These are phyloP conservation scores for Coelopa pilipes DNA, from an alignment of 2,888 invertebrate species.

Conservation along the genomic window DNA sequence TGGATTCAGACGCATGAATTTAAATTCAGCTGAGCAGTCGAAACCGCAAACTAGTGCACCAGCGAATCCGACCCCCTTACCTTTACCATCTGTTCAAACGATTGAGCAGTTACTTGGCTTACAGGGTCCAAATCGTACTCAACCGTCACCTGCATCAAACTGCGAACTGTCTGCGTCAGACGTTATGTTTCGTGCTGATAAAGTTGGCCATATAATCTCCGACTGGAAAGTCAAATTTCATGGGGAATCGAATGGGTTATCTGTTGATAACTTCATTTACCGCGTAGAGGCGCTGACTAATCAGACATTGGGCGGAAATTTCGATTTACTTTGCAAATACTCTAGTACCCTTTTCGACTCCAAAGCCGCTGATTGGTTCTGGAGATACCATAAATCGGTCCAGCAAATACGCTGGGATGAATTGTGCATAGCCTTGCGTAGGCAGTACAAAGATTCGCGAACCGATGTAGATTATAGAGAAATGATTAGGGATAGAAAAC, in stretches of 20 bases:
- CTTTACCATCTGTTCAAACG: slow-evolving; percentile 19
- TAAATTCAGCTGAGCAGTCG: neutral
- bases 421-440: slow-evolving; percentile 22
- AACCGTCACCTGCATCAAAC: neutral
- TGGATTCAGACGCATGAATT: neutral
- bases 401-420: slow-evolving; percentile 19
- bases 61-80: too few species aligned
- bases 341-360: neutral
- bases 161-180: neutral
- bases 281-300: slow-evolving; percentile 2
- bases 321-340: neutral
- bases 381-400: slow-evolving; percentile 6
- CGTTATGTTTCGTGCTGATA: slow-evolving; percentile 20
- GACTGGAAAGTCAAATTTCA: slow-evolving; percentile 33
- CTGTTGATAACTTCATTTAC: slow-evolving; percentile 13
- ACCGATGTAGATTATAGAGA: neutral
- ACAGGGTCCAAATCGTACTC: neutral
- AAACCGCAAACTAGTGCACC: neutral
- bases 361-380: slow-evolving; percentile 33
- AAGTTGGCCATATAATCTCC: slow-evolving; percentile 31
- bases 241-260: neutral
- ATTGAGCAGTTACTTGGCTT: neutral
- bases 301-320: slow-evolving; percentile 9
- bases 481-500: neutral
- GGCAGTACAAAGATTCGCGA: neutral